Evolutionary conservation across 2,113 vertebrate species (phyloP).

Genomic region (Rallus limicola): DNA sequence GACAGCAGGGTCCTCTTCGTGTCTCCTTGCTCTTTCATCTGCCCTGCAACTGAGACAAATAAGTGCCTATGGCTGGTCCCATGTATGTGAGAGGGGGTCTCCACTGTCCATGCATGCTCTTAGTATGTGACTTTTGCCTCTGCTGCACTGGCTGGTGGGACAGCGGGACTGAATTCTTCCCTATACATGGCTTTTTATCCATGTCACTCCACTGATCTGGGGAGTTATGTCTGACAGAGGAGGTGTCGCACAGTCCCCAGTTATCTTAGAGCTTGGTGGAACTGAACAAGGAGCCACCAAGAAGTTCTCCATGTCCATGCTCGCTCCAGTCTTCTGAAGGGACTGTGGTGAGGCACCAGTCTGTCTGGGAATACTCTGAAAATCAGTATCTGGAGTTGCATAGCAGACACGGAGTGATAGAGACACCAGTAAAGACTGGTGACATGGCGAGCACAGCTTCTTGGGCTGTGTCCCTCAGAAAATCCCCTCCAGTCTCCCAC

Average conservation of each 20-base stretch:
- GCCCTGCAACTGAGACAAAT: not conserved
- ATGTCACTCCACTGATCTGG: not conserved
- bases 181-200: not conserved
- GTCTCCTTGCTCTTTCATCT: not conserved
- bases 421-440: not conserved
- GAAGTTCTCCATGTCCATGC: accelerated
- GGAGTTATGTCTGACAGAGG: not conserved
- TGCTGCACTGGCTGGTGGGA: not conserved
- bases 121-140: not conserved
- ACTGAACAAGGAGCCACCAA: not conserved
- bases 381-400: not conserved
- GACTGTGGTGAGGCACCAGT: not conserved
- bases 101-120: not conserved
- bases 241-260: not conserved
- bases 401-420: not conserved
- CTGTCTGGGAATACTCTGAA: not conserved
- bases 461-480: not conserved
- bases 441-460: not conserved
- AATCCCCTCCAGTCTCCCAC: not conserved
- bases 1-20: not conserved
- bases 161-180: not conserved
- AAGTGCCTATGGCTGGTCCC: not conserved
- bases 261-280: not conserved
- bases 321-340: not conserved
- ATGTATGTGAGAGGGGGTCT: not conserved